Evolutionary conservation across 2,113 vertebrate species (phyloP).

Genomic region (Amblyornis subalaris): DNA sequence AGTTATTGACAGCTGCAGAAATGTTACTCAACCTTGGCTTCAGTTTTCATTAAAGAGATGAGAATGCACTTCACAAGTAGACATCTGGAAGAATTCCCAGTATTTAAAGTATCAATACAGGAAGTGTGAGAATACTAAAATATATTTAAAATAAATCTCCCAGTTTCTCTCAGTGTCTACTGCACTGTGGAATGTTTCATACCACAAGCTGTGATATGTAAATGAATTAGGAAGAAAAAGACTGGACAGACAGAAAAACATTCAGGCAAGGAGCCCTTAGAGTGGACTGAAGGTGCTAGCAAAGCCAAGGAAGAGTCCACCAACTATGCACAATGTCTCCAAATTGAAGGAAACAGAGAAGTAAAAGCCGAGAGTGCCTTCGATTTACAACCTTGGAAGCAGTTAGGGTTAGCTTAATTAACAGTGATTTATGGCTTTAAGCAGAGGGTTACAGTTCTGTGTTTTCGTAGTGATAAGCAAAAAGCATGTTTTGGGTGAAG

Average conservation of each 20-base stretch:
- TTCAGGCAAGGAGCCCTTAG: accelerated
- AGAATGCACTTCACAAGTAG: neutral
- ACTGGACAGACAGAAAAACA: neutral
- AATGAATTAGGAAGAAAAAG: neutral
- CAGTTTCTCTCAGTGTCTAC: neutral
- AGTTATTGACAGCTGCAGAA: neutral
- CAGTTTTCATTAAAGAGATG: neutral
- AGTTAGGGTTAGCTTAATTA: too few species aligned
- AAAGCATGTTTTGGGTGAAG: too few species aligned
- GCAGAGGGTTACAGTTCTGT: too few species aligned
- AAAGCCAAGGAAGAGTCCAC: neutral
- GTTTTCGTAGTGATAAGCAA: too few species aligned
- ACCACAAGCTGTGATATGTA: neutral
- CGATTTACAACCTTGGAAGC: too few species aligned
- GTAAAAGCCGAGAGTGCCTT: too few species aligned
- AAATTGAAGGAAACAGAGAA: too few species aligned
- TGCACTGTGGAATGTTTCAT: neutral
- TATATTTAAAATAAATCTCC: neutral
- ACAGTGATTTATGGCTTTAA: too few species aligned
- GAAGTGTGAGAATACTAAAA: neutral
- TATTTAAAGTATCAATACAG: neutral
- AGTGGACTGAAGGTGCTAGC: neutral
- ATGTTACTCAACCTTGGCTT: neutral
- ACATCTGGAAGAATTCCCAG: neutral
- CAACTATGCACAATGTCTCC: neutral